Evolutionary conservation across 2,113 vertebrate species (phyloP), one percentile per base, ranked within the genome.

Genomic region (Myiopsitta monachus): DNA sequence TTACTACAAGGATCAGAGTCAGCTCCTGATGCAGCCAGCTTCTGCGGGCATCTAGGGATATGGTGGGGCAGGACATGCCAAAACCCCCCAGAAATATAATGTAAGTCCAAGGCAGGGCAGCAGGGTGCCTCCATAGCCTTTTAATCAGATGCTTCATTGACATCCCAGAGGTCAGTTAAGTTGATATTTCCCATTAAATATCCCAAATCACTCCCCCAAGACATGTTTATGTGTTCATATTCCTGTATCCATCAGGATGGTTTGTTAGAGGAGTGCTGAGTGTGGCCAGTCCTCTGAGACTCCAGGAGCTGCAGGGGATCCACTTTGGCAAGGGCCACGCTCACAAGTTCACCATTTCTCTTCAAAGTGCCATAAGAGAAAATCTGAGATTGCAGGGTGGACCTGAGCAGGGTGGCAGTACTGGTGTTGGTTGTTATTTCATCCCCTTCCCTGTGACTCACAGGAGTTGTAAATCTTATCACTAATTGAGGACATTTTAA

Each of bases 391-490:
- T 4, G n/a, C 31, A 4, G 43, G 39, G 19, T 27, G 26, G 49
- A 51, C 11, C 15, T 39, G 18, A 27, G 36, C 10, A 7, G 70
- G 9, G 44, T 6, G 15, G 18, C 36, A 6, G 9, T 6, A 3
- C 2, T 69, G 33, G 10, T 2, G 0, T 2, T 19, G 28, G 30
- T 10, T 0, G 0, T 19, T 1, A 0, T 21, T 76, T 39, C 33
- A 5, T 36, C 26, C 49, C 5, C 31, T 54, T 54, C 28, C 38
- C 14, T 3, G 14, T 17, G 74, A 62, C 39, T 67, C 30, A 5
- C 14, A 3, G 43, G 47, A 73, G 30, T 30, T 54, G 24, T 61
- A 70, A 70, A 66, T 66, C n/a, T 18, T 7, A 6, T 68, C 1
- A 2, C 18, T 54, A 28, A 28, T 19, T 52, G 39, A 82, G 18